These are phyloP conservation scores for Hypothenemus hampei DNA, from an alignment of 1,140 invertebrate species.

Conservation along the genomic window DNA sequence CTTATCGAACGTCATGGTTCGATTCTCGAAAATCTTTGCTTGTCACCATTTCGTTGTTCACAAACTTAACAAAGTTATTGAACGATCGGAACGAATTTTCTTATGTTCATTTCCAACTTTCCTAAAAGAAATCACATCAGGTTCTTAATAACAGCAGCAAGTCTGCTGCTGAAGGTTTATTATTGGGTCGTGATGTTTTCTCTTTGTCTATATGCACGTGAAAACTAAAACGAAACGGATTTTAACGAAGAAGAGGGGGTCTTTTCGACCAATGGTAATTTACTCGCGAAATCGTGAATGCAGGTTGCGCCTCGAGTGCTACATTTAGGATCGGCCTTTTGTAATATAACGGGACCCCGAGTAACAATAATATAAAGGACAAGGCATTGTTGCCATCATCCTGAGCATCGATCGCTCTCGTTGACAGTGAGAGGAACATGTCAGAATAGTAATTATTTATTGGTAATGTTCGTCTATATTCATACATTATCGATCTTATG, in stretches of 20 bases:
- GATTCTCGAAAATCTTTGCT: too few species aligned
- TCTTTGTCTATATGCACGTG: conserved; percentile 5
- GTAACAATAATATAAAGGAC: conserved; percentile 3
- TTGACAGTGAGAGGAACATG: too few species aligned
- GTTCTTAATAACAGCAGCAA: neutral
- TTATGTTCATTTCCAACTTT: too few species aligned
- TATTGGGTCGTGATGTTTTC: conserved; percentile 3
- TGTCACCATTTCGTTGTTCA: too few species aligned
- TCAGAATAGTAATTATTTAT: too few species aligned
- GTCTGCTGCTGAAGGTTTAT: too few species aligned
- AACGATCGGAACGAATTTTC: too few species aligned
- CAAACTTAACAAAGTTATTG: too few species aligned
- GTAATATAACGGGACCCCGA: neutral
- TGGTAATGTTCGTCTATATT: too few species aligned
- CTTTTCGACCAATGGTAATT: too few species aligned
- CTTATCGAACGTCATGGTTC: neutral
- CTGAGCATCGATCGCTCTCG: neutral
- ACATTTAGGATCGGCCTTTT: neutral
- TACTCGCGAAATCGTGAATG: conserved; percentile 12
- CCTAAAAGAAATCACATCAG: neutral
- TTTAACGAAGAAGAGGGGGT: too few species aligned
- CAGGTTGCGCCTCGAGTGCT: conserved; percentile 5
- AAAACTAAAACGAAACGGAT: conserved; percentile 12
- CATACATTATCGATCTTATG: too few species aligned
- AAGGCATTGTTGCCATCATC: conserved; percentile 1